Percentiles rank a stretch among this genome's conserved stretches.
These are phyloP conservation scores for Callimorpha dominula DNA, from an alignment of 2,888 invertebrate species.

Conservation along the genomic window DNA sequence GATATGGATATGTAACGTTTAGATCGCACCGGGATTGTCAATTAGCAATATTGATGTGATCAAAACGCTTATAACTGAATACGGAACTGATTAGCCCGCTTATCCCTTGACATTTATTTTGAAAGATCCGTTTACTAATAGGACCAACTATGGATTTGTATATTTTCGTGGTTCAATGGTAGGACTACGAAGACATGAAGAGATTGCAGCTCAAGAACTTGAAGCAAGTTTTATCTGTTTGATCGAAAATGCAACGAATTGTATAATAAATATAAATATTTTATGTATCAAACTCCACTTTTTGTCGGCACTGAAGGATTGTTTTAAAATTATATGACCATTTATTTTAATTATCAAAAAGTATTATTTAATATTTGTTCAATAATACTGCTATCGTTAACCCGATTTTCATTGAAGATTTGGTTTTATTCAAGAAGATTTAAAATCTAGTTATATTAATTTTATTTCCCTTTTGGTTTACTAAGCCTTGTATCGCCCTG, in stretches of 20 bases:
- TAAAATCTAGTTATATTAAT: not conserved
- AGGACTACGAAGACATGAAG: not conserved
- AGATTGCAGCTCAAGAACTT: not conserved
- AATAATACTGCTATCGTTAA: not conserved
- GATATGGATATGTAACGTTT: not conserved
- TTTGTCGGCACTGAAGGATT: not conserved
- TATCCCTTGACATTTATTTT: not conserved
- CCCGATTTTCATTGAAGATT: not conserved
- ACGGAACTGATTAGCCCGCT: no score
- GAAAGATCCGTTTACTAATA: not conserved
- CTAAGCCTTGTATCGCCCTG: not conserved
- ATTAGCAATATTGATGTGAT: not conserved
- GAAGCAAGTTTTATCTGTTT: not conserved
- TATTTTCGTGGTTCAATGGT: not conserved
- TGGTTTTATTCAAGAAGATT: not conserved
- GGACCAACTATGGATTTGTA: not conserved
- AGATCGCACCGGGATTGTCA: not conserved
- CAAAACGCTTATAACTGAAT: not conserved
- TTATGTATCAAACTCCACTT: not conserved
- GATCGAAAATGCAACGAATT: not conserved
- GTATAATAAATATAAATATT: not conserved
- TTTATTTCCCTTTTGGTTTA: not conserved
- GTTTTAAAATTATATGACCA: not conserved
- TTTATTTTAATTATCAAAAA: not conserved
- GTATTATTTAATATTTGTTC: not conserved